phyloP scores from a whole-genome alignment of 2,113 vertebrate genomes.

The Furnarius figulus region DNA sequence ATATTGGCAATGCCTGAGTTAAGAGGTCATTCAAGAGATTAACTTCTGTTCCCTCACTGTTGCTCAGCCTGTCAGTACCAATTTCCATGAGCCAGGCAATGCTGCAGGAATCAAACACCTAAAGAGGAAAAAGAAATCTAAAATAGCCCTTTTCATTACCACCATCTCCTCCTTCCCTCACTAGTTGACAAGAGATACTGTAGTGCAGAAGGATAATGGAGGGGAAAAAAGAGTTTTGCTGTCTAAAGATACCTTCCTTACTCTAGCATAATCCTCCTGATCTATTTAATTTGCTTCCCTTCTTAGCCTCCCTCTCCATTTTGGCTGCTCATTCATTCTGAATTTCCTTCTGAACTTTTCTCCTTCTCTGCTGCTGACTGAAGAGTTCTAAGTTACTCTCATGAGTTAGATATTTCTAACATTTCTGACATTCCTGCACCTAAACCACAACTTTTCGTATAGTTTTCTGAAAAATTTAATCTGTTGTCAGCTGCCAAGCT shows the following conservation, averaged over 20 bases:
- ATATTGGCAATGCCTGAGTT: conserved; percentile 26
- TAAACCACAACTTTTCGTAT: background rate
- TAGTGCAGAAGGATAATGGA: conserved; percentile 10
- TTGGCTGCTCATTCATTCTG: background rate
- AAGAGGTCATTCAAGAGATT: conserved; percentile 13
- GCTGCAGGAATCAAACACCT: background rate
- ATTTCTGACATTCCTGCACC: background rate
- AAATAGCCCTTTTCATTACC: conserved; percentile 24
- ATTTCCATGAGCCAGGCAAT: background rate
- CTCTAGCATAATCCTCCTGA: background rate
- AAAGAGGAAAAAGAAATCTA: background rate
- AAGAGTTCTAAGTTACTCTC: background rate
- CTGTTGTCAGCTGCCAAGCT: background rate
- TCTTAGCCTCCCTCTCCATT: background rate
- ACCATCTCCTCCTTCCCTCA: background rate
- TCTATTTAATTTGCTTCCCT: conserved; percentile 11
- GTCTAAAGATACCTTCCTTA: background rate
- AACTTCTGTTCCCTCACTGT: background rate
- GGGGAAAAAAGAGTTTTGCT: background rate
- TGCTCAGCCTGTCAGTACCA: background rate
- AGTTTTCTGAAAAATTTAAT: conserved; percentile 6
- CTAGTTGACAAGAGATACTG: background rate
- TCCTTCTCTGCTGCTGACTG: background rate
- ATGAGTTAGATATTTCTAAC: background rate
- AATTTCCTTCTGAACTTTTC: background rate